phyloP scores from a whole-genome alignment of 2,113 vertebrate species.

The Ptyas mucosa region DNA sequence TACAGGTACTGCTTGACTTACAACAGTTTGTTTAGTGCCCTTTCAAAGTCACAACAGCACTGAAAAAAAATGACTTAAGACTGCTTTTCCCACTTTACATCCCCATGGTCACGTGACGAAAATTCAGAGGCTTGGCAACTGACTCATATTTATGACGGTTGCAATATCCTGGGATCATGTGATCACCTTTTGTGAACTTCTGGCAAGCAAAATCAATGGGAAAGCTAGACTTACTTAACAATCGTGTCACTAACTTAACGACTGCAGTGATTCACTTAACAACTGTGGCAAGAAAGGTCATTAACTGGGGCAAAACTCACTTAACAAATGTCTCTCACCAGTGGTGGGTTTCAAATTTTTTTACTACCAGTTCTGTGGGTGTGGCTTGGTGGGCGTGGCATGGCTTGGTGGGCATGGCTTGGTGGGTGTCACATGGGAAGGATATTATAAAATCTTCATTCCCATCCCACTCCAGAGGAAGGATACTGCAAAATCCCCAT shows the following conservation, averaged over 20 bases:
- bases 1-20: background rate
- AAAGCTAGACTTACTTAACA: background rate
- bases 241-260: accelerated
- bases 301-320: background rate
- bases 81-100: background rate
- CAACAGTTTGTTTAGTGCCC: background rate
- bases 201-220: background rate
- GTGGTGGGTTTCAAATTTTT: no score
- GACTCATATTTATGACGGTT: no score
- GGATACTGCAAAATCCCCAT: no score
- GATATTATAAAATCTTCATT: no score
- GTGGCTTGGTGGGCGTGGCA: no score
- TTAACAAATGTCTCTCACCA: background rate
- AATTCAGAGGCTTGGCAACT: background rate
- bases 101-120: background rate
- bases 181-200: background rate
- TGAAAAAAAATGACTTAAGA: background rate
- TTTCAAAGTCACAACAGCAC: background rate
- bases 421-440: no score
- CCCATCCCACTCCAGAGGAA: no score
- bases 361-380: no score
- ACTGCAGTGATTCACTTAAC: background rate
- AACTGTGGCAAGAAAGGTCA: background rate
- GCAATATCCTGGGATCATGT: background rate
- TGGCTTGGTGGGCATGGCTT: no score